Conservation (phyloP, 2,797 vertebrate genomes). For the Sphaeramia orbicularis region DNA sequence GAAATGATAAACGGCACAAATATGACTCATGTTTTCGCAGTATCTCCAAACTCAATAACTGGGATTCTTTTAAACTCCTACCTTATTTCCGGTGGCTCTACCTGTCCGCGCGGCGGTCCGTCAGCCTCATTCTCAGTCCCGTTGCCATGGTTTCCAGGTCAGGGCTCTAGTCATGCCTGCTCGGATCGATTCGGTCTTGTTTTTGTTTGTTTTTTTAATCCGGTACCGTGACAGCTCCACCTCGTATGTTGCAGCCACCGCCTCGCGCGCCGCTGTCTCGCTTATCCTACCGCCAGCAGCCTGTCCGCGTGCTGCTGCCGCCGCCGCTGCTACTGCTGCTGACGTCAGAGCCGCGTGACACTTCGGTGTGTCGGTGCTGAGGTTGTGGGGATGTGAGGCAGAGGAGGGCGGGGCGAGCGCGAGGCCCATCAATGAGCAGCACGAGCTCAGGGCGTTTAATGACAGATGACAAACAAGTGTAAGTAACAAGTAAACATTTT, state of each 20-base stretch:
- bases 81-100: neutral
- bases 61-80: too few relatives aligned
- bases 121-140: neutral
- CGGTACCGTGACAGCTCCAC: conserved; percentile 8
- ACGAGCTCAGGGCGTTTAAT: too few relatives aligned
- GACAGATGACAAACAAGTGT: too few relatives aligned
- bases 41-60: too few relatives aligned
- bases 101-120: neutral
- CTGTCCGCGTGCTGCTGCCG: conserved; percentile 1
- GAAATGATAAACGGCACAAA: too few relatives aligned
- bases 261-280: conserved; percentile 8
- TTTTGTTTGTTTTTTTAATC: too few relatives aligned
- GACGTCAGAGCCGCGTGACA: conserved; percentile 55
- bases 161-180: too few relatives aligned
- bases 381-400: neutral
- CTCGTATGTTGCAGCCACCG: neutral
- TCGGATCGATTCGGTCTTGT: too few relatives aligned
- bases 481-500: too few relatives aligned
- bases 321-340: conserved; percentile 29
- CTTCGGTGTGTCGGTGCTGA: conserved; percentile 13
- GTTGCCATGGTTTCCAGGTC: conserved; percentile 39
- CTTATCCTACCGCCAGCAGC: too few relatives aligned
- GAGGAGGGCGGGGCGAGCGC: neutral
- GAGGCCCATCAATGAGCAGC: too few relatives aligned
- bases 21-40: too few relatives aligned